Evolutionary conservation across 1,140 invertebrate species (phyloP).

Genomic region (Drosophila orosa): DNA sequence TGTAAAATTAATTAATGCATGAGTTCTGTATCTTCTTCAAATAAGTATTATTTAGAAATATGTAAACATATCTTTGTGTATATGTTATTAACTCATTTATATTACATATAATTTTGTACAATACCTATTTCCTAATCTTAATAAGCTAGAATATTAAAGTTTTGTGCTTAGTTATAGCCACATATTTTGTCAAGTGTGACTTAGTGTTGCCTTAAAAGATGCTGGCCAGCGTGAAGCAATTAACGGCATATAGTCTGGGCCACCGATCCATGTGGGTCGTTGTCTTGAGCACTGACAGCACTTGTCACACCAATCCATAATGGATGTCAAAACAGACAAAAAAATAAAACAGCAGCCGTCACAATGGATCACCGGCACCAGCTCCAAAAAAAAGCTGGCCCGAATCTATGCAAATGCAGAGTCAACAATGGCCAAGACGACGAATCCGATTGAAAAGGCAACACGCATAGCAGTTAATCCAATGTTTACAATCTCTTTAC

Average conservation of each 20-base stretch:
- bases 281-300: slow-evolving; percentile 61
- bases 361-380: slow-evolving; percentile 24
- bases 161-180: neutral
- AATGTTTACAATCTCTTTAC: slow-evolving; percentile 82
- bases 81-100: neutral
- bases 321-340: slow-evolving; percentile 63
- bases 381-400: slow-evolving; percentile 25
- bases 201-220: slow-evolving; percentile 9
- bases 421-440: slow-evolving; percentile 38
- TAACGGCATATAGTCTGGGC: slow-evolving; percentile 63
- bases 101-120: no score
- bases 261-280: slow-evolving; percentile 68
- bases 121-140: no score
- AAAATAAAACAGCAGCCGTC: slow-evolving; percentile 28
- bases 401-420: slow-evolving; percentile 71
- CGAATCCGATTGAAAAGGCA: slow-evolving; percentile 57
- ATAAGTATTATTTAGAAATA: neutral
- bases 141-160: no score
- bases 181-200: slow-evolving; percentile 1
- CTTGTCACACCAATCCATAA: slow-evolving; percentile 80
- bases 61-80: neutral
- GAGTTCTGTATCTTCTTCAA: no score
- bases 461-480: slow-evolving; percentile 65
- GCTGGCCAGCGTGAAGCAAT: slow-evolving; percentile 65
- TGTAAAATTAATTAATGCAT: no score